phyloP scores from a whole-genome alignment of 2,113 vertebrate genomes.

The Oreochromis niloticus region DNA sequence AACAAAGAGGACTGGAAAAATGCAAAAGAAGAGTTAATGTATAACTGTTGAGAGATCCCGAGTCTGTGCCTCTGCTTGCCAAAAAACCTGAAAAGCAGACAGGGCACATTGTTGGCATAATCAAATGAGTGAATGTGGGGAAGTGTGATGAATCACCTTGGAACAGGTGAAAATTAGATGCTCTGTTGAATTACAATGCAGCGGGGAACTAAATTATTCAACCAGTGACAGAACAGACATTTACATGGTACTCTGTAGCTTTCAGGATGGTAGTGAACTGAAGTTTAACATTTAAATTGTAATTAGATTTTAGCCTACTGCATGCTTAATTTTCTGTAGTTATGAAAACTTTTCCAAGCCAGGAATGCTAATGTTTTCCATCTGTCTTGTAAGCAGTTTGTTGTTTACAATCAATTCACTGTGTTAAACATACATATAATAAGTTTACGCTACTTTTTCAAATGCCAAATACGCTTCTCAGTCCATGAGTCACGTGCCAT shows the following conservation, averaged over 20 bases:
- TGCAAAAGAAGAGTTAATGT: not conserved
- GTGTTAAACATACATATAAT: not conserved
- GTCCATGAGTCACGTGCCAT: not conserved
- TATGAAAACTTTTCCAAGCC: not conserved
- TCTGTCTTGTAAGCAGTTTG: not conserved
- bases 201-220: not conserved
- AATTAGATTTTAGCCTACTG: not conserved
- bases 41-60: not conserved
- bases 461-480: not conserved
- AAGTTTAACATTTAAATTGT: not conserved
- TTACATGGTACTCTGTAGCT: not conserved
- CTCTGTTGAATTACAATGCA: constrained; percentile 10
- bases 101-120: not conserved
- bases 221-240: not conserved
- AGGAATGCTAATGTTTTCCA: not conserved
- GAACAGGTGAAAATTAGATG: constrained; percentile 23
- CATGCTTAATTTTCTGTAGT: not conserved
- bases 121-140: constrained; percentile 6
- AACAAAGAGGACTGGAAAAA: not conserved
- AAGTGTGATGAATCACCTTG: constrained; percentile 25
- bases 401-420: not conserved
- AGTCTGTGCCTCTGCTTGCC: not conserved
- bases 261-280: not conserved
- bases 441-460: not conserved
- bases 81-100: not conserved